These are phyloP conservation scores for Melanotaenia maccullochi DNA, from an alignment of 2,797 vertebrate genomes.

Conservation along the genomic window DNA sequence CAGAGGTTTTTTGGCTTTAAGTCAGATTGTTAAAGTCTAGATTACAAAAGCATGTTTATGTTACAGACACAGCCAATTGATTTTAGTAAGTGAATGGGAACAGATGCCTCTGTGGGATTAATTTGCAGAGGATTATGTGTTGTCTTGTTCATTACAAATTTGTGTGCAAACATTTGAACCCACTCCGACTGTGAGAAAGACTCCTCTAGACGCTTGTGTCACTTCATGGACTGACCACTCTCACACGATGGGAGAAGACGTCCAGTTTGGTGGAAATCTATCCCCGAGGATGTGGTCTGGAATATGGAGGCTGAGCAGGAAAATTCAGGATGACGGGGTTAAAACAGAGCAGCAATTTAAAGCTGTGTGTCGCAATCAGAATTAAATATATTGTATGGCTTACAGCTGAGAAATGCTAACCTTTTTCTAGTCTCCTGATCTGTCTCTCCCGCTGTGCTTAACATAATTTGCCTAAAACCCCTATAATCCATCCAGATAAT, in stretches of 20 bases:
- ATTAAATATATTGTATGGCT: slow-evolving; percentile 86
- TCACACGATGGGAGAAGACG: not conserved
- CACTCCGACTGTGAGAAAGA: not conserved
- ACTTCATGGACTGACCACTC: not conserved
- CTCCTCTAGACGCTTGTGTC: not conserved
- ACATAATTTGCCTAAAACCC: slow-evolving; percentile 87
- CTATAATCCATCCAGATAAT: slow-evolving; percentile 87
- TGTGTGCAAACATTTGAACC: slow-evolving; percentile 38
- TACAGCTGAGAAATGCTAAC: slow-evolving; percentile 84
- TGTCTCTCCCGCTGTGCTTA: slow-evolving; percentile 85
- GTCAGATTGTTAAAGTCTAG: not conserved
- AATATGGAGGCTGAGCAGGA: slow-evolving; percentile 1
- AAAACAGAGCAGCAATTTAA: slow-evolving; percentile 40
- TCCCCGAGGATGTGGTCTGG: slow-evolving; percentile 5
- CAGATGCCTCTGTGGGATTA: slow-evolving; percentile 64
- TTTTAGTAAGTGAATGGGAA: slow-evolving; percentile 46
- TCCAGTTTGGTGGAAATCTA: slow-evolving; percentile 3
- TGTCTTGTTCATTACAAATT: slow-evolving; percentile 40
- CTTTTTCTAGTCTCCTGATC: slow-evolving; percentile 83
- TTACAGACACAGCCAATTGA: slow-evolving; percentile 57
- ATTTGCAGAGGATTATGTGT: slow-evolving; percentile 62
- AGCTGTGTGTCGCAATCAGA: slow-evolving; percentile 73
- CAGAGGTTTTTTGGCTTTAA: too few species aligned
- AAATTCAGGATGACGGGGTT: slow-evolving; percentile 15
- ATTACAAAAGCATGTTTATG: slow-evolving; percentile 23